Conservation (phyloP, 2,888 invertebrate species). For the Yponomeuta plumbellus region DNA sequence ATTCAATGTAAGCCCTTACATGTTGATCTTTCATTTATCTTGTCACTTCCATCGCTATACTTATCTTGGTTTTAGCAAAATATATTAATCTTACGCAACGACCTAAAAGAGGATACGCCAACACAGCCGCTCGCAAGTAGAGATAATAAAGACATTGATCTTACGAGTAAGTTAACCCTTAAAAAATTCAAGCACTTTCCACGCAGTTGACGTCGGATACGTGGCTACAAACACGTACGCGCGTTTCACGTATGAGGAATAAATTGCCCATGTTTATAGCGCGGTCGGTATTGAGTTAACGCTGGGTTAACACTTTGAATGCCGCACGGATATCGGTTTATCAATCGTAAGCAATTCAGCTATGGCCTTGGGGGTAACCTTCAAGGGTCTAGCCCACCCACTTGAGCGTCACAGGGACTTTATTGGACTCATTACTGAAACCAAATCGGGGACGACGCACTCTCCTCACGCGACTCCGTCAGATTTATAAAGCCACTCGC, state of each 20-base stretch:
- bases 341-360: neutral
- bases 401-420: neutral
- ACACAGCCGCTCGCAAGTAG: neutral
- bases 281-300: neutral
- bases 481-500: neutral
- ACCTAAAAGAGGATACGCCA: neutral
- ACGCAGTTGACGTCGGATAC: neutral
- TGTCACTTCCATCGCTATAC: neutral
- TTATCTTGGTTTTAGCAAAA: neutral
- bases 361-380: neutral
- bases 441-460: neutral
- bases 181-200: neutral
- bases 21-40: neutral
- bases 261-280: neutral
- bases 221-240: neutral
- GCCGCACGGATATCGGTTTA: neutral
- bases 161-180: neutral
- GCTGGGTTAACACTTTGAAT: neutral
- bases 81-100: too few species aligned
- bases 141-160: neutral
- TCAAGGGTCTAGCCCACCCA: neutral
- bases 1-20: conserved; percentile 32
- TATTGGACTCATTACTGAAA: neutral
- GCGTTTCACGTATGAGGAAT: neutral
- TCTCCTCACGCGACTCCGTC: neutral